phyloP scores from a whole-genome alignment of 2,113 vertebrate genomes.

The Bubo bubo region DNA sequence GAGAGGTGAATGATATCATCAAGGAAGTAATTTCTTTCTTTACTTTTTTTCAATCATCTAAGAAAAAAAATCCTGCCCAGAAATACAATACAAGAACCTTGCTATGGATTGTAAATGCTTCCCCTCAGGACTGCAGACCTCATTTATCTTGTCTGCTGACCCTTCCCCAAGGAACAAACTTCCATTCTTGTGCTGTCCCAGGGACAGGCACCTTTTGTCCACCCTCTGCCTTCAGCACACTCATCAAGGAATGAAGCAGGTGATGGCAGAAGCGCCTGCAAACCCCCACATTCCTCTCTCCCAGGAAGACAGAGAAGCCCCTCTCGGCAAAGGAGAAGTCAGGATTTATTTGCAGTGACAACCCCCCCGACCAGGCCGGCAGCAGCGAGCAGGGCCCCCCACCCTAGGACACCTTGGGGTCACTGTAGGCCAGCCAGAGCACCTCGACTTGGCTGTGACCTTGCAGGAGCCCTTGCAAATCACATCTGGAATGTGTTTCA shows the following conservation, averaged over 20 bases:
- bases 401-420: slow-evolving; percentile 52
- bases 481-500: slow-evolving; percentile 76
- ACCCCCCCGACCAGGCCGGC: not conserved
- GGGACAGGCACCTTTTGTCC: not conserved
- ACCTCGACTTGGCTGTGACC: slow-evolving; percentile 69
- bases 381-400: slow-evolving; percentile 9
- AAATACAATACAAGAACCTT: not conserved
- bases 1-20: slow-evolving; percentile 42
- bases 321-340: not conserved
- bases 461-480: slow-evolving; percentile 52
- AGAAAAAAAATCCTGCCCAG: not conserved
- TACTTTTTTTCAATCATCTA: not conserved
- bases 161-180: not conserved
- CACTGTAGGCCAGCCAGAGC: slow-evolving; percentile 56
- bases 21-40: slow-evolving; percentile 35
- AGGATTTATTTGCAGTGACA: slow-evolving; percentile 45
- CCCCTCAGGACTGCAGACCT: not conserved
- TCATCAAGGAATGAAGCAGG: not conserved
- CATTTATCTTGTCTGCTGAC: not conserved
- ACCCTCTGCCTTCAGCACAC: not conserved
- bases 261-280: not conserved
- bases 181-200: not conserved
- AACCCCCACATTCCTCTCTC: not conserved
- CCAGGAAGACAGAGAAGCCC: not conserved
- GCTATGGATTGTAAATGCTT: not conserved